phyloP scores from a whole-genome alignment of 2,888 invertebrate genomes.

The Branchipolynoe longqiensis region DNA sequence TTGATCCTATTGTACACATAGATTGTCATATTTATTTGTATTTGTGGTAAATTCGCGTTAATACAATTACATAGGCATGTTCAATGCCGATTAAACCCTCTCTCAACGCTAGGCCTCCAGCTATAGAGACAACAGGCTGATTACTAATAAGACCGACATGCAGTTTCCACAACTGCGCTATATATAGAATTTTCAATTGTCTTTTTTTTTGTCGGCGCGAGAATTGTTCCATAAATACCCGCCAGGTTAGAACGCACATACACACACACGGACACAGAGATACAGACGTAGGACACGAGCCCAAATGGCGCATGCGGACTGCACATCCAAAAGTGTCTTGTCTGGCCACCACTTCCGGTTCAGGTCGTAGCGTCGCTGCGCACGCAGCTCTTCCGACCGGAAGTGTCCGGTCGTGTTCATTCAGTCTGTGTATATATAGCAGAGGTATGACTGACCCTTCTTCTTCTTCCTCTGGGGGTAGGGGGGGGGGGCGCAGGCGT shows the following conservation, averaged over 20 bases:
- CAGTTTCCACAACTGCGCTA: conserved; percentile 11
- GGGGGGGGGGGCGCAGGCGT: no score
- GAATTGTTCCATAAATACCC: not conserved
- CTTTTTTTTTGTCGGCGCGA: not conserved
- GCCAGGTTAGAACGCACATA: not conserved
- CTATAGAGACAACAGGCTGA: conserved; percentile 46
- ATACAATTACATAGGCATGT: conserved; percentile 33
- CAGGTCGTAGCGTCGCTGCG: not conserved
- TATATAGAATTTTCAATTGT: not conserved
- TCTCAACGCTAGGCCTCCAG: conserved; percentile 48
- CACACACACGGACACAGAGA: no score
- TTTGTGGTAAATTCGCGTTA: conserved; percentile 47
- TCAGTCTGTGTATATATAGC: conserved; percentile 1
- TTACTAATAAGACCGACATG: conserved; percentile 49
- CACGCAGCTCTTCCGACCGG: not conserved
- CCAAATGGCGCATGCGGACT: conserved; percentile 8
- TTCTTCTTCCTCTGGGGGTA: not conserved
- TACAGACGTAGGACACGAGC: no score
- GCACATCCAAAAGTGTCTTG: not conserved
- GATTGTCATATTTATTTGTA: conserved; percentile 52
- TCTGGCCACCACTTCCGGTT: conserved; percentile 23
- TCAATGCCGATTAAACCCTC: conserved; percentile 52
- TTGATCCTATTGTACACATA: conserved; percentile 50
- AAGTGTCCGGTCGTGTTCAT: conserved; percentile 3
- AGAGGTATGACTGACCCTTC: not conserved